A percentile compares a stretch with the other conserved stretches of the same genome.
phyloP scores from a whole-genome alignment of 2,888 invertebrate species.

The Beris morrisii region DNA sequence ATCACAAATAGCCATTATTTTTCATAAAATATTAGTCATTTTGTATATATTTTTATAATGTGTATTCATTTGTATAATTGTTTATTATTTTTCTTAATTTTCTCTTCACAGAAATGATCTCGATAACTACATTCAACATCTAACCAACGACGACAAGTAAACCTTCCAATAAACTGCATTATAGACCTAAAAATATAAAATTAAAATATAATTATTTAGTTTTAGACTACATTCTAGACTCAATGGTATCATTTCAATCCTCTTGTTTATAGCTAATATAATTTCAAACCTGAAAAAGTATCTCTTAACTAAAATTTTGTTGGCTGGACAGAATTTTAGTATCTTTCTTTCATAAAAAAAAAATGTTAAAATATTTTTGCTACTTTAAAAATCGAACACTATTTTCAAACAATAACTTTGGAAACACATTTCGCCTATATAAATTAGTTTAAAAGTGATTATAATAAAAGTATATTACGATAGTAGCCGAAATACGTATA shows the following conservation, averaged over 20 bases:
- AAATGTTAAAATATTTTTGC: too few relatives aligned
- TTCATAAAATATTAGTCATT: too few relatives aligned
- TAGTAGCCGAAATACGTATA: too few relatives aligned
- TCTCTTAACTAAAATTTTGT: neutral
- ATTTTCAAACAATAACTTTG: too few relatives aligned
- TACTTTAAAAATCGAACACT: too few relatives aligned
- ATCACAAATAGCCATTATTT: too few relatives aligned
- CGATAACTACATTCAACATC: slow-evolving; percentile 45
- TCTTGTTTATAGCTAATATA: too few relatives aligned
- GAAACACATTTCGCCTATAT: too few relatives aligned
- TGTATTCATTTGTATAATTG: neutral
- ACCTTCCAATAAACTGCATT: neutral
- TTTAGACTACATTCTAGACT: neutral
- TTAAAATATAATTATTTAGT: slow-evolving; percentile 1
- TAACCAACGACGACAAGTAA: slow-evolving; percentile 42
- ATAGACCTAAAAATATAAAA: neutral
- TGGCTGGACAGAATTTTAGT: slow-evolving; percentile 20
- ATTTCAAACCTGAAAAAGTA: neutral
- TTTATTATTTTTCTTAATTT: slow-evolving; percentile 15
- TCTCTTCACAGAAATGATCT: slow-evolving; percentile 45
- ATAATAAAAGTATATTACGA: too few relatives aligned
- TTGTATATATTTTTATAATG: neutral
- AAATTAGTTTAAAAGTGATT: too few relatives aligned
- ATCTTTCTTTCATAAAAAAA: neutral
- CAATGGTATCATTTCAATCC: neutral